Conservation (phyloP, 2,888 invertebrate genomes). For the Ceramica pisi region DNA sequence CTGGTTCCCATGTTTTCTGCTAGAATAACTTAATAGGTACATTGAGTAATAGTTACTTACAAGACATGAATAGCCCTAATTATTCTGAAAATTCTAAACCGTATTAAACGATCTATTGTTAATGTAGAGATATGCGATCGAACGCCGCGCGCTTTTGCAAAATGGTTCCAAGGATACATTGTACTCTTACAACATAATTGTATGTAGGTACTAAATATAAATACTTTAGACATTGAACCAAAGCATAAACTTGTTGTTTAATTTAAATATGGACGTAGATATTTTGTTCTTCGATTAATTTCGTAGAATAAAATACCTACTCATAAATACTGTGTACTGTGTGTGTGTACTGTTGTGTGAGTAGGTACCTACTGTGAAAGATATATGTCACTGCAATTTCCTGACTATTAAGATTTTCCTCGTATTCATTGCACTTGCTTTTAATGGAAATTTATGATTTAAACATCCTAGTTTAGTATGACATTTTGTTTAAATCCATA, state of each 20-base stretch:
- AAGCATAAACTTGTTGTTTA: neutral
- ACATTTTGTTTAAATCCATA: neutral
- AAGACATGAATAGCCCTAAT: constrained; percentile 42
- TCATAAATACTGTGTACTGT: too few relatives aligned
- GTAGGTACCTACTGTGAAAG: neutral
- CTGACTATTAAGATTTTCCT: neutral
- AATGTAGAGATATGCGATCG: constrained; percentile 47
- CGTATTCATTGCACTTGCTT: neutral
- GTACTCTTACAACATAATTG: constrained; percentile 37
- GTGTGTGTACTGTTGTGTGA: too few relatives aligned
- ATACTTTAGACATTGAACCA: constrained; percentile 25
- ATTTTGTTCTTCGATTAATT: neutral
- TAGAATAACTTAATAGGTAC: constrained; percentile 1
- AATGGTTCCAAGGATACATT: constrained; percentile 57
- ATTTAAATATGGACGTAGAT: neutral
- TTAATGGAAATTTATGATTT: neutral
- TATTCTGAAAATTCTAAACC: constrained; percentile 40
- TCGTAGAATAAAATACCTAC: neutral
- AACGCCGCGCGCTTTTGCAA: constrained; percentile 52
- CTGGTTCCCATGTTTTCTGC: constrained; percentile 1
- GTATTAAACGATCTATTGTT: constrained; percentile 56
- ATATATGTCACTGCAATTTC: neutral
- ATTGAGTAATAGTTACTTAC: constrained; percentile 22
- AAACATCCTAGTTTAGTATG: neutral
- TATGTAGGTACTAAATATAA: constrained; percentile 23